Evolutionary conservation across 2,113 vertebrate species (phyloP), one percentile per base, ranked within the genome.

Genomic region (Gymnarchus niloticus): DNA sequence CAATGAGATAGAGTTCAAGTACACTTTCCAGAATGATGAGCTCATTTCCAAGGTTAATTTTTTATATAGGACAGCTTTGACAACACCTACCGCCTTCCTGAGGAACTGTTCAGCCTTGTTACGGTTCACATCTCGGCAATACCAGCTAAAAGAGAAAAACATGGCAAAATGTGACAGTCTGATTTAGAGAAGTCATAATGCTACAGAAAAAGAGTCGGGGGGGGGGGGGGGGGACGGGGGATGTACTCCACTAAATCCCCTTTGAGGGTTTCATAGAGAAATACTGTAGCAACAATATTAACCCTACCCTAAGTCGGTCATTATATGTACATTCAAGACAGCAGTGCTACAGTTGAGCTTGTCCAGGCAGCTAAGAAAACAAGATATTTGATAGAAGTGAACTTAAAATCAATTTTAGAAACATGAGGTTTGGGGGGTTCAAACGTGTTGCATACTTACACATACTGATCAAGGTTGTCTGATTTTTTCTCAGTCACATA

Each of bases 81-180:
- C 21, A 0, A 51, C 33, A 87, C 92, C 93, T 83, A 97, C 97
- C 93, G 97, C 96, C 0, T 91, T 95, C 89, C 93, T 96, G 78
- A 99, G 96, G 69, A 97, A 96, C 28, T 97, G 96, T 85, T 99
- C 97, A 0, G 97, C 97, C 84, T 97, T 96, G 91, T 95, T 97
- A 88, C 97, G 95, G 86, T 97, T 99, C 52, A 95, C 93, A 69
- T 96, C 95, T 91, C 94, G 96, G 90, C 95, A 96, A 89, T 96
- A 99, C 97, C 97, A 99, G 6, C 97, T 99, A 89, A 87, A 90
- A 41, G 4, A 85, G 23, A 86, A 52, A 83, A 87, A 3, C 28
- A 82, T n/a, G 28, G 10, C 3, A 21, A 33, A 33, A 82, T 3
- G n/a, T 4, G 37, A 82, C 4, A 37, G 12, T 51, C 21, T 7